phyloP scores from a whole-genome alignment of 2,113 vertebrate species.

The Nothobranchius kuhntae region DNA sequence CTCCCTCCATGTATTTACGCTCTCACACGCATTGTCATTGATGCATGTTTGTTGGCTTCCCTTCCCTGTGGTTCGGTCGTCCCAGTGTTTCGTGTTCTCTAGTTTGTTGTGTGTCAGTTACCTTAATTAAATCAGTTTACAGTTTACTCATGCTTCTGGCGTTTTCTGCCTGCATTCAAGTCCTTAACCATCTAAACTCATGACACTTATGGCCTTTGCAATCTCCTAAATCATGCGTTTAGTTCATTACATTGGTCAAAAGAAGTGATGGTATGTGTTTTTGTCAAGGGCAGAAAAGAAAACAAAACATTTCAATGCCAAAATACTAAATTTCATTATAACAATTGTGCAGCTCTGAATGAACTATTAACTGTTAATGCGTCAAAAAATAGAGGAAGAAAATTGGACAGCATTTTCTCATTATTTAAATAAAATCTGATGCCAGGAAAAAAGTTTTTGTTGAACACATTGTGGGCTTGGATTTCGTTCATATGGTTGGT shows the following conservation, averaged over 20 bases:
- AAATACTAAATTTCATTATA: not conserved
- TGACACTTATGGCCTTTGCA: not conserved
- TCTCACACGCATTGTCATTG: no score
- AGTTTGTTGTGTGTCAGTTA: no score
- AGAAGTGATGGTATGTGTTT: not conserved
- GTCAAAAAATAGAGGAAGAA: not conserved
- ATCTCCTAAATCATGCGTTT: not conserved
- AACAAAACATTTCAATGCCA: not conserved
- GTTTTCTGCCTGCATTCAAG: no score
- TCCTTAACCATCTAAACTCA: no score
- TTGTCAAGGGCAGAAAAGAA: not conserved
- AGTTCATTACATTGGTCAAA: not conserved
- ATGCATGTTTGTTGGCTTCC: no score
- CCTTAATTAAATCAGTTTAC: no score
- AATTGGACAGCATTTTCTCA: not conserved
- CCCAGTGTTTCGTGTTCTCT: no score
- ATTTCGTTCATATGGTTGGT: not conserved
- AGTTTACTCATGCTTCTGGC: no score
- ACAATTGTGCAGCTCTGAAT: not conserved
- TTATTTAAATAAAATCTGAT: not conserved
- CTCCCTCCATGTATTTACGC: no score
- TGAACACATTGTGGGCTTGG: not conserved
- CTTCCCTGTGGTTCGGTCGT: no score
- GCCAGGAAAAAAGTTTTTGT: not conserved
- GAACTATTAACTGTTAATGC: not conserved